phyloP scores from a whole-genome alignment of 35 echinoderm and acorn worm species.

The Antedon bifida region DNA sequence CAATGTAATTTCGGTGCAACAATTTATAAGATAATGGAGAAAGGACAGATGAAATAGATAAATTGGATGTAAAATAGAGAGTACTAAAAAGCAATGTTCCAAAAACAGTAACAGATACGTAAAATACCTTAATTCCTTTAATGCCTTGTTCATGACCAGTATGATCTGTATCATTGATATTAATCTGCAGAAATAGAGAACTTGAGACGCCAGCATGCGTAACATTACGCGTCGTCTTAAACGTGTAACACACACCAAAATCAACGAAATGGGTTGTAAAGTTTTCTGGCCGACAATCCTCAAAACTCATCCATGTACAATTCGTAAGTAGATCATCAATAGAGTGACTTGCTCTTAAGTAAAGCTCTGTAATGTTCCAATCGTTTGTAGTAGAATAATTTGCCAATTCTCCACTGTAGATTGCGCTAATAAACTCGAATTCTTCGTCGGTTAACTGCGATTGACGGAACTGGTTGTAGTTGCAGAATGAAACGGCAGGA shows the following conservation, averaged over 20 bases:
- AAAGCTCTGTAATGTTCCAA: not conserved
- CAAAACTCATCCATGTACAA: not conserved
- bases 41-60: no score
- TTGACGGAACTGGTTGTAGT: slow-evolving; percentile 31
- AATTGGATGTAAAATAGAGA: no score
- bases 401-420: not conserved
- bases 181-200: not conserved
- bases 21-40: no score
- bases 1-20: no score
- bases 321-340: not conserved
- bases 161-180: not conserved
- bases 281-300: slow-evolving; percentile 1
- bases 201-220: not conserved
- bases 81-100: no score
- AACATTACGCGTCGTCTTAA: not conserved
- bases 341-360: not conserved
- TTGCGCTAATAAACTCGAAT: not conserved
- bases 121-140: not conserved
- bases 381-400: not conserved
- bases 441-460: not conserved
- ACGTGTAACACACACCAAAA: slow-evolving; percentile 8
- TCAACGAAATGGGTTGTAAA: slow-evolving; percentile 17
- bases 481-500: slow-evolving; percentile 31
- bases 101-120: no score
- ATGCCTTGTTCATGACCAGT: not conserved